Evolutionary conservation across 2,888 invertebrate species (phyloP).

Genomic region (Drosophila rubida): DNA sequence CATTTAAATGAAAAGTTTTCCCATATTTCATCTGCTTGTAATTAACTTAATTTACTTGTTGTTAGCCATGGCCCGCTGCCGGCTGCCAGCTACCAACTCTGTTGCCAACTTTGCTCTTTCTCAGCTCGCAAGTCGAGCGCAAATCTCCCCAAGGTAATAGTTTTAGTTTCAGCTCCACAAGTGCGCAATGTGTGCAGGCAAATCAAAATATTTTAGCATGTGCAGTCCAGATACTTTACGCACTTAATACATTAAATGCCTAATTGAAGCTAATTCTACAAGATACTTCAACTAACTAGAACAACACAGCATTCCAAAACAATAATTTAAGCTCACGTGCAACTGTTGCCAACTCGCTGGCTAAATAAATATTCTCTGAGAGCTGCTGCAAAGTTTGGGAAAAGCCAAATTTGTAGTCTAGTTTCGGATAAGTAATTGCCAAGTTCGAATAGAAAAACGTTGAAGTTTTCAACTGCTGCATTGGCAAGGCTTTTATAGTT

Average conservation of each 20-base stretch:
- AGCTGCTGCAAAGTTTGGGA: neutral
- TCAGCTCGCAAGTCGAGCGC: neutral
- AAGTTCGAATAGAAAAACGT: conserved; percentile 20
- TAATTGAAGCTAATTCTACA: neutral
- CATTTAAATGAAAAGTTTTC: conserved; percentile 71
- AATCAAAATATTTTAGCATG: conserved; percentile 6
- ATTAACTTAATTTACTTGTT: conserved; percentile 72
- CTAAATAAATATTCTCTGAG: neutral
- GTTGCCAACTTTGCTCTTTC: conserved; percentile 1
- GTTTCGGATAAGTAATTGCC: neutral
- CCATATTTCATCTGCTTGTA: conserved; percentile 69
- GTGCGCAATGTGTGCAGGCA: neutral
- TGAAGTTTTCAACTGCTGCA: neutral
- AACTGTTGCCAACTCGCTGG: neutral
- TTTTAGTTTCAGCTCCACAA: neutral
- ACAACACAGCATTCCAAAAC: neutral
- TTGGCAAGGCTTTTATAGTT: neutral
- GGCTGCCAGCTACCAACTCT: neutral
- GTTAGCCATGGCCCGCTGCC: conserved; percentile 13
- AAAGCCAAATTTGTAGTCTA: neutral
- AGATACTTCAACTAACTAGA: too few relatives aligned
- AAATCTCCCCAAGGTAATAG: conserved; percentile 13
- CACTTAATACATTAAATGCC: neutral
- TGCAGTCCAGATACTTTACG: neutral
- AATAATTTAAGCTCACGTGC: neutral